A percentile compares a stretch with the other conserved stretches of the same genome.
Evolutionary conservation across 2,888 invertebrate species (phyloP).

Genomic region (Ormia ochracea): DNA sequence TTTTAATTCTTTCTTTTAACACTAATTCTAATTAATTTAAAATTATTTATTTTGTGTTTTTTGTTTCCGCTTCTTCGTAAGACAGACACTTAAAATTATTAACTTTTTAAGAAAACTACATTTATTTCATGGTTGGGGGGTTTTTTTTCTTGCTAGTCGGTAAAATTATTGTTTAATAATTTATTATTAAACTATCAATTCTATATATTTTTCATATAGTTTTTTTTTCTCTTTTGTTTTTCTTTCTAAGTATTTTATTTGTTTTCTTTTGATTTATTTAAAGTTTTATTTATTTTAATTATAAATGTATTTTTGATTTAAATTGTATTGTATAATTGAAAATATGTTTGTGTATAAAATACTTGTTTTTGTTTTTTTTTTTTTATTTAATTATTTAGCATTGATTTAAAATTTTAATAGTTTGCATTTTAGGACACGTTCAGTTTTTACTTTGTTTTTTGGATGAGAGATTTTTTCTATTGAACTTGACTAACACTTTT

Average conservation of each 20-base stretch:
- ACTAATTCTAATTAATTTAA: slow-evolving; percentile 11
- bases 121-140: neutral
- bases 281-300: slow-evolving; percentile 11
- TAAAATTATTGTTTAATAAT: slow-evolving; percentile 47
- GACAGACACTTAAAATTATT: slow-evolving; percentile 53
- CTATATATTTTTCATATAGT: neutral
- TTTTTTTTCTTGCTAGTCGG: neutral
- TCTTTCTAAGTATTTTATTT: neutral
- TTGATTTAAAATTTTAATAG: slow-evolving; percentile 52
- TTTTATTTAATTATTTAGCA: neutral
- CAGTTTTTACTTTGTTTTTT: slow-evolving; percentile 40
- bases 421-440: slow-evolving; percentile 61
- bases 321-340: slow-evolving; percentile 44
- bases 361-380: neutral
- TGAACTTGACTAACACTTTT: slow-evolving; percentile 11
- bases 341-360: slow-evolving; percentile 43
- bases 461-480: neutral
- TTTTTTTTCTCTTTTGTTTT: neutral
- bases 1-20: neutral
- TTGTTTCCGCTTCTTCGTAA: neutral
- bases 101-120: slow-evolving; percentile 56
- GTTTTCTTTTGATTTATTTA: neutral
- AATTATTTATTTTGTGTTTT: neutral
- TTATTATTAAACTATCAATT: slow-evolving; percentile 22
- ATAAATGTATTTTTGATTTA: slow-evolving; percentile 44